Base-by-base conservation (phyloP, 2,888 invertebrate genomes). In the Anagyrus pseudococci region DNA sequence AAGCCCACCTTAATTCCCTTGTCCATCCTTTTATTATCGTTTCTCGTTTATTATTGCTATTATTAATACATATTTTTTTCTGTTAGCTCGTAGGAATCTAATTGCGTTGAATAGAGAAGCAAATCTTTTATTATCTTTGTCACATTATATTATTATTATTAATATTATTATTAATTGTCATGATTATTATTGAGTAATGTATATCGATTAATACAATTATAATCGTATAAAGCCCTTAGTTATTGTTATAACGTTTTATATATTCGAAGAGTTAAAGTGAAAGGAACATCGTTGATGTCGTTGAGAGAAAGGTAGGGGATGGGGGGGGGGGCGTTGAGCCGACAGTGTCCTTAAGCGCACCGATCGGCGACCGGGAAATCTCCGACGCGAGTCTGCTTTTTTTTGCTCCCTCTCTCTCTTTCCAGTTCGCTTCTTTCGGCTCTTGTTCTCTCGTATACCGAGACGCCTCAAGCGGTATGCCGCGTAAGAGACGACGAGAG, bases 21-120 rank as follows among this genome's bases (percentile, higher is more conserved):
- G n/a, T n/a, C n/a, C n/a, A n/a, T 69, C 67, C 49, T 52, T 62
- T n/a, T n/a, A n/a, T n/a, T n/a, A 66, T 68, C 56, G 66, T 69
- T 68, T 65, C 54, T 62, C 60, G 58, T 29, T 10, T 4, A 7
- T 29, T 29, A 29, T 10, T 29, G 29, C 4, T 29, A 29, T 29
- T 29, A 7, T 29, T 29, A 29, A n/a, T n/a, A n/a, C n/a, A n/a
- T n/a, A n/a, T n/a, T n/a, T n/a, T 61, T 55, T 49, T 33, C 46
- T 60, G 10, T 59, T 62, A 67, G 52, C 57, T 46, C 52, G 54
- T 61, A 58, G 57, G 47, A 19, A 55, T 59, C 48, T 44, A 47
- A n/a, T 23, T 56, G 41, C 49, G 60, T 58, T 65, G 57, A 50
- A 67, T n/a, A n/a, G n/a, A n/a, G n/a, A n/a, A n/a, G n/a, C n/a